Conservation (phyloP, 2,888 invertebrate species). For the Adelphocoris suturalis region DNA sequence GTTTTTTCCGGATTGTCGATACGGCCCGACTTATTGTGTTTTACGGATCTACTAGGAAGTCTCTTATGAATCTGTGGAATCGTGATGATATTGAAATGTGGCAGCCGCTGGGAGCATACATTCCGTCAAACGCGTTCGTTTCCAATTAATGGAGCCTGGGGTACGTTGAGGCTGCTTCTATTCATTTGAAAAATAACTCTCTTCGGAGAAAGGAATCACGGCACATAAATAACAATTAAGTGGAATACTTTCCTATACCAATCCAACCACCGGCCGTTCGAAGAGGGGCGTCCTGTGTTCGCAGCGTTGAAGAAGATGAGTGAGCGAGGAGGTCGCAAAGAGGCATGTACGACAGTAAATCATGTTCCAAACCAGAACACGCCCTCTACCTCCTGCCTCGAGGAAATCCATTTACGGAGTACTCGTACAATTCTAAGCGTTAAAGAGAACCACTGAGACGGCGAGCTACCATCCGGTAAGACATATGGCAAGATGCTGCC, state of each 20-base stretch:
- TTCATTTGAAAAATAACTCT: neutral
- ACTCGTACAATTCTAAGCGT: conserved; percentile 27
- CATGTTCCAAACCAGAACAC: conserved; percentile 54
- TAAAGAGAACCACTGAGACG: neutral
- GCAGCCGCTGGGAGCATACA: neutral
- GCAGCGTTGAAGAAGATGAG: conserved; percentile 53
- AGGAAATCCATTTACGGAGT: conserved; percentile 36
- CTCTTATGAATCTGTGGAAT: too few species aligned
- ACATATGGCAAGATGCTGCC: neutral
- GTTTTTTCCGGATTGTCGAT: too few species aligned
- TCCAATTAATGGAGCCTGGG: neutral
- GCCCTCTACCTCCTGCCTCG: neutral
- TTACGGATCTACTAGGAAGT: too few species aligned
- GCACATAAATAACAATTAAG: conserved; percentile 57
- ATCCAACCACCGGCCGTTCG: neutral
- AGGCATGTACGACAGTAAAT: conserved; percentile 53
- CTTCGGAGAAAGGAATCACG: conserved; percentile 21
- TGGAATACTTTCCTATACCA: conserved; percentile 45
- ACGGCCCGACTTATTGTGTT: too few species aligned
- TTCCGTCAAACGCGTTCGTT: neutral
- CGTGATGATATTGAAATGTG: neutral
- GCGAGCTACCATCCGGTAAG: conserved; percentile 14
- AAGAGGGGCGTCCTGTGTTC: neutral
- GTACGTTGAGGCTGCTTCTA: neutral
- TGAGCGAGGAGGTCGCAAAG: conserved; percentile 51